phyloP scores from a whole-genome alignment of 2,888 invertebrate genomes.

The Labia minor region DNA sequence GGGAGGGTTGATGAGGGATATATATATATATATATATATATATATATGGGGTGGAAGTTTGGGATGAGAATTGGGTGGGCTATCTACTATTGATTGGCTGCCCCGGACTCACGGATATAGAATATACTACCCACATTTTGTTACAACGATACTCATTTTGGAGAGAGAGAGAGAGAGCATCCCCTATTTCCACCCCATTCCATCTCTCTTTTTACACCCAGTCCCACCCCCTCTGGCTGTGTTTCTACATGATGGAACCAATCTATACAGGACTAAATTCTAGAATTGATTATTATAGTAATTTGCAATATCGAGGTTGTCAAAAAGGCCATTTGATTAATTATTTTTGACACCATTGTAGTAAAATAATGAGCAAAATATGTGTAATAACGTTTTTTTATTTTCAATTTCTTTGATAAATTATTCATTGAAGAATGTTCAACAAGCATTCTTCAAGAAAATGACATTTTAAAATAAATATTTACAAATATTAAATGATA shows the following conservation, averaged over 20 bases:
- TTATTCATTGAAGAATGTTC: no score
- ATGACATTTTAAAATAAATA: no score
- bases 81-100: slow-evolving; percentile 7
- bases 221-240: neutral
- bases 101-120: neutral
- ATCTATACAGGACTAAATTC: neutral
- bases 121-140: slow-evolving; percentile 5
- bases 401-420: no score
- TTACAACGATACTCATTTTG: neutral
- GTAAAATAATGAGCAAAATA: neutral
- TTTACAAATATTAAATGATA: no score
- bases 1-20: neutral
- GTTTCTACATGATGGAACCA: neutral
- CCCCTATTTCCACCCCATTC: no score
- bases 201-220: neutral
- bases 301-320: neutral
- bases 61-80: neutral
- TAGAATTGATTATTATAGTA: slow-evolving; percentile 4
- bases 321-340: slow-evolving; percentile 2
- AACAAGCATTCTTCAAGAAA: no score
- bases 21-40: no score
- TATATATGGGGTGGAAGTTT: no score
- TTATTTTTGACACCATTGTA: neutral
- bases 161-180: no score
- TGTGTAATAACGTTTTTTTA: no score